Base-by-base conservation (phyloP, 1,140 invertebrate genomes). In the Aphis craccivora region DNA sequence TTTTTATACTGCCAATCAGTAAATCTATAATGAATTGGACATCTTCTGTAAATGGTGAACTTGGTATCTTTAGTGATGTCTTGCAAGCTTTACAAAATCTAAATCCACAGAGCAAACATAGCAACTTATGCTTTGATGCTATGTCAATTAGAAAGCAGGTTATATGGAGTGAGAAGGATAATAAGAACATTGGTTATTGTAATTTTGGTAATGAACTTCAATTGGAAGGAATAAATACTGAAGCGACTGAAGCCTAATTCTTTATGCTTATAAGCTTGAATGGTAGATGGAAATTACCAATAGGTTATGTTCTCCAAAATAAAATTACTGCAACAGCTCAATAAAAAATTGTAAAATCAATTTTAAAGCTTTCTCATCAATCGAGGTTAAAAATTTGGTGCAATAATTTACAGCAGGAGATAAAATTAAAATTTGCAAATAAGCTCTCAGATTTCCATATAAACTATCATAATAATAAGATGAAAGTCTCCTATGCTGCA, bases 231-330 rank as follows among this genome's bases (percentile, higher is more conserved):
- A 76, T 14, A n/a, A 11, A 76, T n/a, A n/a, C n/a, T 30, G 25
- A 30, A 76, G 67, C 67, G 11, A 76, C 67, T n/a, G 67, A 76
- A 76, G 67, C n/a, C 11, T 76, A 35, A 76, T 30, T n/a, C 2
- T 76, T 76, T 76, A 76, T 76, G 67, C n/a, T 76, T n/a, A n/a
- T 76, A n/a, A 76, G 67, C 30, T n/a, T 76, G 11, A 76, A 76
- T 76, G 67, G 25, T n/a, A 76, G 30, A n/a, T 76, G 67, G 67
- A 76, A 76, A 76, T 76, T 76, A 14, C n/a, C 67, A 76, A 76
- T 76, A n/a, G 67, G 67, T 76, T 76, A 76, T 76, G 25, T 76
- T n/a, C n/a, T 76, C 11, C 67, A 76, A 76, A 76, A 76, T 76
- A 76, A 76, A 76, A 76, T 76, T n/a, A 60, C 55, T 60, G 55